phyloP scores from a whole-genome alignment of 2,113 vertebrate species.

The Procavia capensis region DNA sequence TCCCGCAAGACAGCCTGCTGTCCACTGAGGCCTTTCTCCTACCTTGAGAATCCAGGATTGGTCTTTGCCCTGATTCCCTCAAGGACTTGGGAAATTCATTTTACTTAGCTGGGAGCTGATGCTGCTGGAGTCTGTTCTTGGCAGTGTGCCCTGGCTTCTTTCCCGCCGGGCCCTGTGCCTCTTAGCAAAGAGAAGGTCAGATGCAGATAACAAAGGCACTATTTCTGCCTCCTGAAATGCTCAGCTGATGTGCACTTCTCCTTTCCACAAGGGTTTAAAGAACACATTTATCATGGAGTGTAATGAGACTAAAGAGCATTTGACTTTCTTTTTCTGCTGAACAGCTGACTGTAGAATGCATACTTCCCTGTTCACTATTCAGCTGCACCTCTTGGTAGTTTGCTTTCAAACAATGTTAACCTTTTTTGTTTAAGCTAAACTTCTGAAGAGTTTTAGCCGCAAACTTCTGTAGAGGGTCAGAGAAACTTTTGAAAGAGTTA shows the following conservation, averaged over 20 bases:
- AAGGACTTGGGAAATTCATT: not conserved
- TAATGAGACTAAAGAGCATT: not conserved
- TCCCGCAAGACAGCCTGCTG: not conserved
- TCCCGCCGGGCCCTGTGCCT: not conserved
- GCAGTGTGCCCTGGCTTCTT: constrained; percentile 31
- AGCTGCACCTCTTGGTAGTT: constrained; percentile 8
- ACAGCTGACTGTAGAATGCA: not conserved
- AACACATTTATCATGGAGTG: not conserved
- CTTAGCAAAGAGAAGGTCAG: constrained; percentile 9
- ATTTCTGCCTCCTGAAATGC: constrained; percentile 55
- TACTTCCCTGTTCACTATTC: constrained; percentile 33
- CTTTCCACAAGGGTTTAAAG: not conserved
- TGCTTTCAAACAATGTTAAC: not conserved
- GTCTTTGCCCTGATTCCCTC: not conserved
- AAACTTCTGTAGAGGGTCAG: not conserved
- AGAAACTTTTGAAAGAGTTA: constrained; percentile 4
- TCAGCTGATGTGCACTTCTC: not conserved
- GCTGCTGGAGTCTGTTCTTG: constrained; percentile 8
- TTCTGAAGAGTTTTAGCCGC: not conserved
- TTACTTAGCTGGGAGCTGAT: not conserved
- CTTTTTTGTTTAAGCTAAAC: not conserved
- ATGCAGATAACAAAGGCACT: constrained; percentile 36
- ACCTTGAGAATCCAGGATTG: not conserved
- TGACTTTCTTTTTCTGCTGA: constrained; percentile 9
- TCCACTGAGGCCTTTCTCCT: not conserved